These are phyloP conservation scores for Platysteira castanea DNA, from an alignment of 2,113 vertebrate genomes.

Conservation along the genomic window DNA sequence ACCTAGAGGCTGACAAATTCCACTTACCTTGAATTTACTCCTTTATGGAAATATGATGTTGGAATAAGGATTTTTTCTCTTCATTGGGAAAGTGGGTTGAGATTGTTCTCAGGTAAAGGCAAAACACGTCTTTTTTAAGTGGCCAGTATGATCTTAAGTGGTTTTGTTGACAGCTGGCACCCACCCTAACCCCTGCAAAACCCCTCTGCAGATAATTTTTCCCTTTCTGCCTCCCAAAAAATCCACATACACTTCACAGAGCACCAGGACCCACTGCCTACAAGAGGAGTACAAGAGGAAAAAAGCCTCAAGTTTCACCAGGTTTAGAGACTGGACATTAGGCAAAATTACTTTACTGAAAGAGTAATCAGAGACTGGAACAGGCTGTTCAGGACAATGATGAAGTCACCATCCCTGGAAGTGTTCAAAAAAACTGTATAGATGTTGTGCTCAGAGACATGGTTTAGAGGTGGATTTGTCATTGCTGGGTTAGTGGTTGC, in stretches of 20 bases:
- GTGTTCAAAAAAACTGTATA: accelerated
- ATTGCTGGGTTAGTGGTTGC: not conserved
- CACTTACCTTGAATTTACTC: not conserved
- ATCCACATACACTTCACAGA: not conserved
- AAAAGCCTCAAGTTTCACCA: not conserved
- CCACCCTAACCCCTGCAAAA: not conserved
- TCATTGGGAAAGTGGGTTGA: not conserved
- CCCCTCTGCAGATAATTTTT: not conserved
- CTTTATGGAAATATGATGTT: not conserved
- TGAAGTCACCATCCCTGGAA: not conserved
- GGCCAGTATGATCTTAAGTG: not conserved
- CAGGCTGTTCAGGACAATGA: not conserved
- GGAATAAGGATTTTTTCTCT: not conserved
- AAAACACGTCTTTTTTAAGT: not conserved
- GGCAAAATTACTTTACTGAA: not conserved
- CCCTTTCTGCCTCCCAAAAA: not conserved
- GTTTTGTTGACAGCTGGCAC: not conserved
- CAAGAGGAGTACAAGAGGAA: not conserved
- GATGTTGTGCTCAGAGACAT: not conserved
- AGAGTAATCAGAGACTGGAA: not conserved
- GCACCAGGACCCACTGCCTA: not conserved
- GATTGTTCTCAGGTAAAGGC: not conserved
- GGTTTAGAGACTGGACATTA: not conserved
- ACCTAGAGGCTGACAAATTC: not conserved
- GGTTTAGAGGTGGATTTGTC: not conserved